Base-by-base conservation (phyloP, 2,113 vertebrate genomes). In the Saimiri boliviensis region DNA sequence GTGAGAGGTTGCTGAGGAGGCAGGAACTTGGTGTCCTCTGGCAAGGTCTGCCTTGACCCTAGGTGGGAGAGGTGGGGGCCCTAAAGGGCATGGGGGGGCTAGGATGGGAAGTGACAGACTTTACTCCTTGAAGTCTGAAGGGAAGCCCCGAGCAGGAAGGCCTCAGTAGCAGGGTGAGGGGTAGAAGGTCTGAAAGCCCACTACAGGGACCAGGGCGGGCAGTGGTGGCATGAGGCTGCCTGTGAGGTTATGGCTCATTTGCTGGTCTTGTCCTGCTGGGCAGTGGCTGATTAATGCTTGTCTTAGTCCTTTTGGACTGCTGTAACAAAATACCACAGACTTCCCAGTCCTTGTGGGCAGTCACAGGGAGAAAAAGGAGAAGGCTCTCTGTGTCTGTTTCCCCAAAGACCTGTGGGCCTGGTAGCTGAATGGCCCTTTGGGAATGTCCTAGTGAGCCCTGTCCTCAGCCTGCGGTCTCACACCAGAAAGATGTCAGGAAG, bases 1-100 rank as follows among this genome's bases (percentile, higher is more conserved):
- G 52, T 6, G 1, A 80, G 56, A 63, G 32, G 16, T 27, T 32
- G 49, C 77, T 25, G n/a, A 66, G 40, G 73, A 94, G 35, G 56
- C 86, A 56, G 82, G 68, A 23, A 17, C 37, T 54, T 60, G 19
- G 71, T n/a, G 40, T 37, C 25, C 52, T 84, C 1, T 21, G 27
- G 45, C 2, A 3, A 66, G 35, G n/a, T 16, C 76, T 74, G 35
- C 54, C 60, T 49, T 79, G 20, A 74, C n/a, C 49, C 32, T 42
- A 23, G 32, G 1, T 8, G 2, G 16, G 2, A 25, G 49, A 23
- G 32, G 1, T 8, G 3, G 16, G 3, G 32, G 17, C 42, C 25
- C 2, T 2, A 32, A 17, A 32, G 42, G 42, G 89, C 58, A 23
- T 60, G 14, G 8, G 25, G 30, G 25, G 49, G 49, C 70, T 70